Conservation (phyloP, 2,888 invertebrate genomes). For the Apotomis betuletana region DNA sequence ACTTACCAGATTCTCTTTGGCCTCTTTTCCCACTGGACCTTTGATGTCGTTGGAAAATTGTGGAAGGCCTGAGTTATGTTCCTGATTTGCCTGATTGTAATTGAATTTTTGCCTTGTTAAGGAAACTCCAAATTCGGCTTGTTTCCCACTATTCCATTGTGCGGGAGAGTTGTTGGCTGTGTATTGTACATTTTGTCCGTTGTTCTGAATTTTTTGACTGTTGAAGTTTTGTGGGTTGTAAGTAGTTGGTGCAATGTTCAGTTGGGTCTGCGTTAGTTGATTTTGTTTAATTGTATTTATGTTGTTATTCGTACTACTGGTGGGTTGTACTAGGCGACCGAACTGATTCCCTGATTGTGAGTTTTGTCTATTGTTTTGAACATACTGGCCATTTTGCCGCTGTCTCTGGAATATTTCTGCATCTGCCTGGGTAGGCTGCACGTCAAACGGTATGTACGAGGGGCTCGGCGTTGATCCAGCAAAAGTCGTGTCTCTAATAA, state of each 20-base stretch:
- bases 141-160: constrained; percentile 54
- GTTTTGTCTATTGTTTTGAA: constrained; percentile 53
- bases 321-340: constrained; percentile 55
- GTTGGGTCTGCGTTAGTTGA: constrained; percentile 55
- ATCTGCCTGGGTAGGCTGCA: constrained; percentile 53
- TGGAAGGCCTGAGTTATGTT: constrained; percentile 55
- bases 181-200: constrained; percentile 56
- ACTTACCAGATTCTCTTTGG: constrained; percentile 77
- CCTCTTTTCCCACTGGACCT: constrained; percentile 57
- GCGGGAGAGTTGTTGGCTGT: constrained; percentile 53
- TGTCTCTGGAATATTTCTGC: constrained; percentile 64
- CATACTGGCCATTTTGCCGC: constrained; percentile 58
- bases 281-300: constrained; percentile 51
- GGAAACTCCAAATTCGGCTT: constrained; percentile 53
- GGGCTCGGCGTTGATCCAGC: constrained; percentile 71
- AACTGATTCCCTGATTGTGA: constrained; percentile 50
- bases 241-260: constrained; percentile 47
- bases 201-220: constrained; percentile 52
- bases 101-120: constrained; percentile 59
- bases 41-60: constrained; percentile 56
- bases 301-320: constrained; percentile 50
- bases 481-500: constrained; percentile 58
- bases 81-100: constrained; percentile 57
- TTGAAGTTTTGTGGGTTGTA: constrained; percentile 51
- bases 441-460: constrained; percentile 62